These are phyloP conservation scores for Eretmocerus hayati DNA, from an alignment of 2,888 invertebrate genomes.

Conservation along the genomic window DNA sequence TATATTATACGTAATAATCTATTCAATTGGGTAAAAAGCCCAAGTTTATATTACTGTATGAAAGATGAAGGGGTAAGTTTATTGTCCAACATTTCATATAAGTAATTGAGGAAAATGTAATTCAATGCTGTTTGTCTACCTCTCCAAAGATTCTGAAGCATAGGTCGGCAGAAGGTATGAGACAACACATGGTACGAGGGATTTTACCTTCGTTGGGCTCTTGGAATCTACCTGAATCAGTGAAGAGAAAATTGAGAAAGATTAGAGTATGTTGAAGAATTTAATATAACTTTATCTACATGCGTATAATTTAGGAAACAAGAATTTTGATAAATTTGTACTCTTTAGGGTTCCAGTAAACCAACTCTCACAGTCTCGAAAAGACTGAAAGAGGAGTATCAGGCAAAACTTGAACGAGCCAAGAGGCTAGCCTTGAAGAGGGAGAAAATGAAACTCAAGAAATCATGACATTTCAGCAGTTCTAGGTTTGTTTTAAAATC, in stretches of 20 bases:
- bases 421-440: too few species aligned
- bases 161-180: conserved; percentile 16
- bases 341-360: not conserved
- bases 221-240: conserved; percentile 14
- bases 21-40: conserved; percentile 8
- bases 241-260: conserved; percentile 12
- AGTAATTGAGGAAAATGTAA: not conserved
- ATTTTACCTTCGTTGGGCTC: conserved; percentile 9
- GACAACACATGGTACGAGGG: conserved; percentile 11
- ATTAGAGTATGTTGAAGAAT: conserved; percentile 14
- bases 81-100: not conserved
- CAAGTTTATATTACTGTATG: conserved; percentile 14
- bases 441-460: too few species aligned
- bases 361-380: not conserved
- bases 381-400: not conserved
- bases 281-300: not conserved
- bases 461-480: too few species aligned
- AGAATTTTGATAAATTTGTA: not conserved
- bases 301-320: not conserved
- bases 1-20: conserved; percentile 16
- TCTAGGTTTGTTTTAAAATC: too few species aligned
- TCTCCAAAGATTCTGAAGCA: conserved; percentile 16
- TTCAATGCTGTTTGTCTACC: too few species aligned
- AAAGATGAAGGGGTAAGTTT: conserved; percentile 16
- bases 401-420: too few species aligned